Percentiles rank a stretch among this genome's conserved stretches.
Conservation (phyloP, 2,797 vertebrate genomes). For the Hoplostethus mediterraneus region DNA sequence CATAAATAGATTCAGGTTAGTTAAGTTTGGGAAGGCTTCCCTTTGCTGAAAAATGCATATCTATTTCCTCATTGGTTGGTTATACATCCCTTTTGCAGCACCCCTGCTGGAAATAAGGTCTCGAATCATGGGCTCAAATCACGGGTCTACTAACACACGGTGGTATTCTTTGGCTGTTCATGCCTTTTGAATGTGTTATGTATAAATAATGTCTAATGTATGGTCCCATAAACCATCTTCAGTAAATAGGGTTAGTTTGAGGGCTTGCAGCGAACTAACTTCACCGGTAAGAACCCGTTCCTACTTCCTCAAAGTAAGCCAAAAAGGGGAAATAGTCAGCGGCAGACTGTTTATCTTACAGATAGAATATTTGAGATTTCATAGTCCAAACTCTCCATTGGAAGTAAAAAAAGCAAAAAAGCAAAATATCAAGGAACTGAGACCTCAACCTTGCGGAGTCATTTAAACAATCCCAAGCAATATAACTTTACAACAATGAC, state of each 20-base stretch:
- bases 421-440: conserved; percentile 56
- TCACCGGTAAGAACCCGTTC: conserved; percentile 51
- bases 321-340: conserved; percentile 47
- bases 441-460: conserved; percentile 64
- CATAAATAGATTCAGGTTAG: conserved; percentile 49
- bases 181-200: conserved; percentile 32
- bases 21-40: conserved; percentile 50
- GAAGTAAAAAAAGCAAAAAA: conserved; percentile 47
- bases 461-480: conserved; percentile 78
- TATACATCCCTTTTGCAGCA: conserved; percentile 56
- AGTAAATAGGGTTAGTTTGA: conserved; percentile 26
- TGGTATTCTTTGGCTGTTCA: conserved; percentile 64
- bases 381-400: conserved; percentile 47
- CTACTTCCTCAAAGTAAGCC: conserved; percentile 65
- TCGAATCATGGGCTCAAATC: conserved; percentile 35
- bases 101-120: conserved; percentile 37
- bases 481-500: conserved; percentile 82
- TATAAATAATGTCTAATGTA: conserved; percentile 46
- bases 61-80: conserved; percentile 38
- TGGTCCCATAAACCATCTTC: conserved; percentile 49
- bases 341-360: conserved; percentile 27
- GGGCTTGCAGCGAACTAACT: conserved; percentile 44
- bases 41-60: conserved; percentile 47
- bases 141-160: conserved; percentile 40
- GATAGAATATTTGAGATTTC: conserved; percentile 38